Evolutionary conservation across 1,140 invertebrate genomes (phyloP), one percentile per base, ranked within the genome.

Genomic region (Drosophila albomicans): DNA sequence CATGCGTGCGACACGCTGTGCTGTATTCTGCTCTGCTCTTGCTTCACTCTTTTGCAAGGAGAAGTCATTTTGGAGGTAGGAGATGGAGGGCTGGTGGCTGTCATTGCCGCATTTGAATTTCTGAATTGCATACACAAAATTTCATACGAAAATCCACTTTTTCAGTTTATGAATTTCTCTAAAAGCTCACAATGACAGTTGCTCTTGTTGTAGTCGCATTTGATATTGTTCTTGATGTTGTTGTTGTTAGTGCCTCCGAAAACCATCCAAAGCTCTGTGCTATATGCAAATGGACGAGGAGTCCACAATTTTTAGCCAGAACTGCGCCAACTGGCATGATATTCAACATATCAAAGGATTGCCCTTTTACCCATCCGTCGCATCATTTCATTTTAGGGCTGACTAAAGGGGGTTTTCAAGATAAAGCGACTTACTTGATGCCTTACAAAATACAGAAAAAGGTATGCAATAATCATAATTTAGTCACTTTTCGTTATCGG

Each of bases 151-250:
- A 89, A 88, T 89, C 84, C 84, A 88, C 84, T 88, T 89, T 87
- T 88, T 88, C 84, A 88, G 85, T 88, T 89, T 88, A 88, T 84
- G 84, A 88, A 88, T 88, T 88, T 88, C 84, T 89, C 85, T 88
- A 89, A 87, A 88, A 88, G 85, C 84, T 89, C 77, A 68, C 72
- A 87, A 72, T 87, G 85, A 87, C 85, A 89, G 84, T 65, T 65
- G 20, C 43, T 20, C 15, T 3, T 43, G 35, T 25, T 16, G 43
- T 25, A 59, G n/a, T 48, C 7, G 49, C 11, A 56, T 41, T 38
- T 46, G 28, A 28, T 28, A 38, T 28, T 63, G 41, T 32, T 32
- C 32, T 66, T 25, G 45, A 5, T 3, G 6, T 57, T 30, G 2
- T 54, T 13, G 52, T 15, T 15, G 30, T 13, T 25, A 30, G 5